Base-by-base conservation (phyloP, 2,888 invertebrate genomes). In the Nemotelus pantherinus region DNA sequence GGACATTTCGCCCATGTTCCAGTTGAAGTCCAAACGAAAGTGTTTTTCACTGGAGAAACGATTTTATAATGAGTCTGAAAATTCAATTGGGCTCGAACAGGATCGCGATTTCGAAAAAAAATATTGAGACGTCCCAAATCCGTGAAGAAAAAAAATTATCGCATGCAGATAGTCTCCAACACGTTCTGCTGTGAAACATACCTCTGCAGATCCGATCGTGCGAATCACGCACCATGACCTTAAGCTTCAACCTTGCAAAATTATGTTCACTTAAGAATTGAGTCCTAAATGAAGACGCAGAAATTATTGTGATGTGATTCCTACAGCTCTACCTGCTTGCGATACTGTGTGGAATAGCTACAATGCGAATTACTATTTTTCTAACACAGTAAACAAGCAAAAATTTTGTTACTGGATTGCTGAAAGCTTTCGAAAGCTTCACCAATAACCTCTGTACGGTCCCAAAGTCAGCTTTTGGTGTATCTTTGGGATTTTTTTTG, bases 331-430 rank as follows among this genome's bases (percentile, higher is more conserved):
- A 10, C 10, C 53, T 53, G 6, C 53, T 53, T 7, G 6, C 53
- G 53, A 10, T 53, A 53, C 7, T 53, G 53, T 53, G 53, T 53
- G 53, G 10, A 7, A 6, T 53, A 53, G 53, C 53, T 6, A 53
- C 53, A 10, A 53, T 7, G 10, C 53, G 53, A 6, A 53, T 53
- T 53, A 10, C 10, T 10, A 53, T 53, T 10, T 53, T 53, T 53
- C 53, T 53, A 10, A 53, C 53, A 53, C 53, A 53, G 53, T 53
- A 53, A 53, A 53, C 53, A 53, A 53, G 53, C 53, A 53, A 10
- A 53, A 53, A 6, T 53, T 53, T 53, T 10, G 6, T 53, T 53
- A 53, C 10, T 53, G 53, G 10, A 53, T 53, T 7, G 53, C 53
- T 53, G 6, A 53, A 53, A 53, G 10, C 6, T 10, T 53, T 10